Conservation (phyloP, 2,797 vertebrate genomes). For the Tadarida brasiliensis region DNA sequence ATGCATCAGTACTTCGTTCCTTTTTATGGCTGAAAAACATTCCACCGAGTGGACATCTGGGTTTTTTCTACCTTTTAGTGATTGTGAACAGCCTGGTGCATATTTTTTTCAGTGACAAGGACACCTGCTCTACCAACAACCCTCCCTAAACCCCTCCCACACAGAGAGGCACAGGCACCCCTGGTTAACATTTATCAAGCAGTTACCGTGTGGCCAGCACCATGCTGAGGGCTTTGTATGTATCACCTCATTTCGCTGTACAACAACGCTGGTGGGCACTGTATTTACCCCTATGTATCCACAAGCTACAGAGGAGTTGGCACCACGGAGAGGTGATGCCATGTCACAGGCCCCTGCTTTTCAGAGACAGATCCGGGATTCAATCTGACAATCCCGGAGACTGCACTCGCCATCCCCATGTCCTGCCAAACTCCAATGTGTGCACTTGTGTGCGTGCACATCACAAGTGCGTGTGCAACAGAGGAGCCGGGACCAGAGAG, state of each 20-base stretch:
- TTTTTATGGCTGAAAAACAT: background rate
- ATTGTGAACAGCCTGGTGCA: background rate
- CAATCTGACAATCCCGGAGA: background rate
- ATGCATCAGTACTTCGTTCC: rapidly evolving
- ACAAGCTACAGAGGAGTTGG: background rate
- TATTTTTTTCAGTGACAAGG: background rate
- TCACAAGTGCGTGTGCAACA: rapidly evolving
- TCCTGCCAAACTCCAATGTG: rapidly evolving
- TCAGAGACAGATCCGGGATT: background rate
- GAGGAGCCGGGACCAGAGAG: background rate
- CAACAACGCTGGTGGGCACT: rapidly evolving
- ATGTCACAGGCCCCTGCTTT: background rate
- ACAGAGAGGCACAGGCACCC: too few species aligned
- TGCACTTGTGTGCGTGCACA: rapidly evolving
- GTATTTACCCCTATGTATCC: background rate
- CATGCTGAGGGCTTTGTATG: background rate
- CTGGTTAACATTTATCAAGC: background rate
- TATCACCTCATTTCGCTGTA: background rate
- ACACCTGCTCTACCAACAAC: too few species aligned
- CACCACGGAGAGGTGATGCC: background rate
- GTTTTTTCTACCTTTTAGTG: background rate
- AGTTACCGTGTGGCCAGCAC: background rate
- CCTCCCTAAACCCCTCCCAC: rapidly evolving
- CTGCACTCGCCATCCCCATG: rapidly evolving
- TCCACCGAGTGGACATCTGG: background rate